Conservation (phyloP, 2,888 invertebrate species). For the Tenthredo amoena region DNA sequence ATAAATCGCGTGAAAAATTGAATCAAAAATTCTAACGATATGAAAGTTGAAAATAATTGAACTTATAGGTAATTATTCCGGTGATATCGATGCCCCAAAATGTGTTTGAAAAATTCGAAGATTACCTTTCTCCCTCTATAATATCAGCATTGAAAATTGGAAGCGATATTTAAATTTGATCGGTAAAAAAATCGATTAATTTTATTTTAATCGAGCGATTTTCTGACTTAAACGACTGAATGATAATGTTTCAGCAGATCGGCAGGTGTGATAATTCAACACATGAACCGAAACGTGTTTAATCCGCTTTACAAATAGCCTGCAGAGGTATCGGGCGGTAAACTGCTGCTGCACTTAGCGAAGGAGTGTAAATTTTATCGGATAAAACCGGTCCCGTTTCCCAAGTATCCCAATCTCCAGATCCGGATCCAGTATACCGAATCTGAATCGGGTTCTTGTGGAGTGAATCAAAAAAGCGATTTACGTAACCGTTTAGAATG, state of each 20-base stretch:
- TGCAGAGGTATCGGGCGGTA: not conserved
- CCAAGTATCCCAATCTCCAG: not conserved
- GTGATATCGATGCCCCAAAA: no score
- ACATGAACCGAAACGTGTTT: not conserved
- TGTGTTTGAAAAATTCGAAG: no score
- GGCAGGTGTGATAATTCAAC: not conserved
- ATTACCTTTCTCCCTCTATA: no score
- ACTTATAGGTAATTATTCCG: no score
- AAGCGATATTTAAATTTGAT: no score
- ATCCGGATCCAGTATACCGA: not conserved
- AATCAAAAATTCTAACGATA: not conserved
- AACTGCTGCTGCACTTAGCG: not conserved
- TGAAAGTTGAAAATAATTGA: not conserved
- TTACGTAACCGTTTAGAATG: not conserved
- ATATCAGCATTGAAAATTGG: no score
- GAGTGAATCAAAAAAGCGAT: not conserved
- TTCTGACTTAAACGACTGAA: not conserved
- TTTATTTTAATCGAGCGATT: no score
- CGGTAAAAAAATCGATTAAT: no score
- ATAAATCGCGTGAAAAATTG: not conserved
- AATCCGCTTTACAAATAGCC: not conserved
- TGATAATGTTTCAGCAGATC: no score
- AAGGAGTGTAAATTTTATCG: not conserved
- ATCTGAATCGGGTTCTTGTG: not conserved
- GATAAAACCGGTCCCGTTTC: slow-evolving; percentile 4